Evolutionary conservation across 2,888 invertebrate species (phyloP).

Genomic region (Holacanthella duospinosa): DNA sequence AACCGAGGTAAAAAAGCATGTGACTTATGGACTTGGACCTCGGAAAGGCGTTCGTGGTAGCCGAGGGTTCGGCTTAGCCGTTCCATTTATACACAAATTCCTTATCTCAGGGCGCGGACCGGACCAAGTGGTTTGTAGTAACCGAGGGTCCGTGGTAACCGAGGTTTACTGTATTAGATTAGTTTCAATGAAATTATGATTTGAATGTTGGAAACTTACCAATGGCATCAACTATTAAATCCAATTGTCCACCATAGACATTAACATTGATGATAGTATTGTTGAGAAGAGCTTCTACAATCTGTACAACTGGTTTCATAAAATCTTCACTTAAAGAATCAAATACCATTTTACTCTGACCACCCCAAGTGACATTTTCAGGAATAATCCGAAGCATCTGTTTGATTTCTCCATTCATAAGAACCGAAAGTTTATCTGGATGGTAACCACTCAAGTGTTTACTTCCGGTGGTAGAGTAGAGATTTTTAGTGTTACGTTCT

Average conservation of each 20-base stretch:
- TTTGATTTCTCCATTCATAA: slow-evolving; percentile 66
- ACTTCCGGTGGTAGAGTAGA: slow-evolving; percentile 1
- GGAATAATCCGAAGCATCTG: slow-evolving; percentile 54
- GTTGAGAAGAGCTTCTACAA: slow-evolving; percentile 59
- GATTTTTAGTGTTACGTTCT: neutral
- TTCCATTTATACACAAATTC: too few species aligned
- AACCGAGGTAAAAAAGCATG: too few species aligned
- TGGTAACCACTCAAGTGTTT: slow-evolving; percentile 23
- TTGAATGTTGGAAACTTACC: slow-evolving; percentile 49
- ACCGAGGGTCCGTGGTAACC: too few species aligned
- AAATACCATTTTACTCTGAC: slow-evolving; percentile 53
- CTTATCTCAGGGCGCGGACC: too few species aligned
- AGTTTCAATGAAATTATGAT: too few species aligned
- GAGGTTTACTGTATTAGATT: too few species aligned
- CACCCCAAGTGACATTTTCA: slow-evolving; percentile 55
- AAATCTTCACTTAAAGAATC: slow-evolving; percentile 53
- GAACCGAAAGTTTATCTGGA: slow-evolving; percentile 38
- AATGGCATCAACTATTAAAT: slow-evolving; percentile 70
- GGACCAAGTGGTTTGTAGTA: too few species aligned
- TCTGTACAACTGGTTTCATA: slow-evolving; percentile 62
- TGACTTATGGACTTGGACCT: too few species aligned
- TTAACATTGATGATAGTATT: slow-evolving; percentile 56
- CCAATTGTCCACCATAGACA: slow-evolving; percentile 69
- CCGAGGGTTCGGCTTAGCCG: too few species aligned
- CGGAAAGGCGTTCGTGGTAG: too few species aligned